Evolutionary conservation across 2,113 vertebrate genomes (phyloP).

Genomic region (Melanerpes aurifrons): DNA sequence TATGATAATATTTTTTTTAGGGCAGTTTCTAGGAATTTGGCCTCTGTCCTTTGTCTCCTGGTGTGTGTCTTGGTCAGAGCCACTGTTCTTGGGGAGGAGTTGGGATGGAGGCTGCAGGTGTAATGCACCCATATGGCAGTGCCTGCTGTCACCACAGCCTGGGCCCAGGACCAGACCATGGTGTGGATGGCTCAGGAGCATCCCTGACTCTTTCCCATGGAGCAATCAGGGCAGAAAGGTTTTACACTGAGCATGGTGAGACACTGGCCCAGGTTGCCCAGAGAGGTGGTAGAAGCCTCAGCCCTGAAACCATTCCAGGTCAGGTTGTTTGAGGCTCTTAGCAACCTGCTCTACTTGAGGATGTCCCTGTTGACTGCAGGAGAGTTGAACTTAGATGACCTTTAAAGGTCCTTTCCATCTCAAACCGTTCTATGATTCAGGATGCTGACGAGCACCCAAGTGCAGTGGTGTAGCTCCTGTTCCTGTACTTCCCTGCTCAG

Average conservation of each 20-base stretch:
- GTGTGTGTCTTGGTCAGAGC: neutral
- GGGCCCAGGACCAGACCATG: fast-evolving
- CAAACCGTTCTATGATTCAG: neutral
- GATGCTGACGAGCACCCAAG: neutral
- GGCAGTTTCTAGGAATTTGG: neutral
- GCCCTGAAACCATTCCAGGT: neutral
- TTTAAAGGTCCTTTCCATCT: neutral
- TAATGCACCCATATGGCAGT: fast-evolving
- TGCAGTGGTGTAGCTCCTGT: fast-evolving
- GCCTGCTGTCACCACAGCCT: fast-evolving
- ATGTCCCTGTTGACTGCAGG: neutral
- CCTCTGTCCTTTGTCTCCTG: fast-evolving
- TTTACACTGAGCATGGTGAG: neutral
- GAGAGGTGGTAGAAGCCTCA: neutral
- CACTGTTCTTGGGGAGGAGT: fast-evolving
- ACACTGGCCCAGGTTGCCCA: neutral
- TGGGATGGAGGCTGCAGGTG: neutral
- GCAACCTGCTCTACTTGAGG: neutral
- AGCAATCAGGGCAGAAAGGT: neutral
- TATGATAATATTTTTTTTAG: constrained; percentile 25
- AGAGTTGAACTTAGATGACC: too few species aligned
- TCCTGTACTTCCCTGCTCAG: neutral
- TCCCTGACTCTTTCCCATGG: fast-evolving
- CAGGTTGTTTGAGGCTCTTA: neutral
- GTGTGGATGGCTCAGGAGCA: fast-evolving